phyloP scores from a whole-genome alignment of 2,888 invertebrate species.

The Meliscaeva auricollis region DNA sequence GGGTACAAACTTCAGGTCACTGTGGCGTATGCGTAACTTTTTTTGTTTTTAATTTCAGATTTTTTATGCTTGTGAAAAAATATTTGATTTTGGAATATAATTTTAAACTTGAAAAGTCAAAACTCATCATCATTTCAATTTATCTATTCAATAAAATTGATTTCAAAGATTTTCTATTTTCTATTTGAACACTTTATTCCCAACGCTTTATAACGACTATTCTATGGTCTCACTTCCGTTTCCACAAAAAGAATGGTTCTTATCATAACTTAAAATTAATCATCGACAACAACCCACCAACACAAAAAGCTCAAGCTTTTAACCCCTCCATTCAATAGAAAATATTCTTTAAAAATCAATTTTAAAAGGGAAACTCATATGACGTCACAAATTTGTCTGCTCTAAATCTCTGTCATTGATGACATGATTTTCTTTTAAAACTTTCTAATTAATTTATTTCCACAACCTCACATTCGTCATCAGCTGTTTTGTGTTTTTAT shows the following conservation, averaged over 20 bases:
- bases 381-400: constrained; percentile 22
- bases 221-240: constrained; percentile 4
- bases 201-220: no score
- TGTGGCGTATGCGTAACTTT: no score
- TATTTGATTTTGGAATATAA: no score
- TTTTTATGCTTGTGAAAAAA: no score
- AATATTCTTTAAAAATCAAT: neutral
- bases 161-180: no score
- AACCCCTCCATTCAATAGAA: neutral
- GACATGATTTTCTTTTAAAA: constrained; percentile 25
- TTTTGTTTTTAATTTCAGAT: no score
- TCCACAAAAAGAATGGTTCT: neutral
- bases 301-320: neutral
- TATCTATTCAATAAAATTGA: no score
- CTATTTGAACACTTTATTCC: no score
- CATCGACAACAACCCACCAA: neutral
- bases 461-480: constrained; percentile 41
- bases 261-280: neutral
- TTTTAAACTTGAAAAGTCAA: no score
- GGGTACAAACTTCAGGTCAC: no score
- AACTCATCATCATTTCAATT: no score
- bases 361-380: constrained; percentile 7
- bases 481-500: constrained; percentile 49
- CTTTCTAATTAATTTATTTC: constrained; percentile 31
- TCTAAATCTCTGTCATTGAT: constrained; percentile 25